These are phyloP conservation scores for Thumatha senex DNA, from an alignment of 2,888 invertebrate genomes.

Conservation along the genomic window DNA sequence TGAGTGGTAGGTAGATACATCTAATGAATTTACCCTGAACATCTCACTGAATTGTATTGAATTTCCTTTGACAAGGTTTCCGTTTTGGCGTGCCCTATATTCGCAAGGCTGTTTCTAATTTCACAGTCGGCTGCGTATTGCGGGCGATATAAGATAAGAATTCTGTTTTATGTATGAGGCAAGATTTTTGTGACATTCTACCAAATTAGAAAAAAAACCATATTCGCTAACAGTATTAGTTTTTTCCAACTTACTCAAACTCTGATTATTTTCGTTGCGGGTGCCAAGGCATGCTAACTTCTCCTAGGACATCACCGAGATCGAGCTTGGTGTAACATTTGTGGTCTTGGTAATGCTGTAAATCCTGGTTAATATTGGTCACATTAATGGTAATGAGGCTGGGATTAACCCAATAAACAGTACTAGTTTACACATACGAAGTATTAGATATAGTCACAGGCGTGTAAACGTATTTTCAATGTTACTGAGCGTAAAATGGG, in stretches of 20 bases:
- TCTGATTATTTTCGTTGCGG: too few species aligned
- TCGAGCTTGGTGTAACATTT: too few species aligned
- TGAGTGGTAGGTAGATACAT: background rate
- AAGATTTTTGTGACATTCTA: slow-evolving; percentile 22
- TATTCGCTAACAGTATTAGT: slow-evolving; percentile 24
- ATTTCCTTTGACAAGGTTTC: slow-evolving; percentile 39
- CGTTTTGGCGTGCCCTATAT: slow-evolving; percentile 40
- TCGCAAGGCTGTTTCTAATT: slow-evolving; percentile 54
- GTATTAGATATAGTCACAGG: slow-evolving; percentile 8
- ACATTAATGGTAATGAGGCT: too few species aligned
- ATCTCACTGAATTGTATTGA: slow-evolving; percentile 15
- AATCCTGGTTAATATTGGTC: too few species aligned
- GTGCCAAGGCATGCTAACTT: too few species aligned
- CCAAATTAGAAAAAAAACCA: slow-evolving; percentile 21
- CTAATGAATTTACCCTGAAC: slow-evolving; percentile 30
- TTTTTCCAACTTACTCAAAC: too few species aligned
- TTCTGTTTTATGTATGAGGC: slow-evolving; percentile 32
- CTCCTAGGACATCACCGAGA: too few species aligned
- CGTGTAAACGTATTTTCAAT: slow-evolving; percentile 22
- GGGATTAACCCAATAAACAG: too few species aligned
- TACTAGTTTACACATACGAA: slow-evolving; percentile 19
- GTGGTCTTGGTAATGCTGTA: too few species aligned
- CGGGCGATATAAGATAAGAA: slow-evolving; percentile 38
- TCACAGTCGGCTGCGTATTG: slow-evolving; percentile 50
- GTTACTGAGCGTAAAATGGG: slow-evolving; percentile 26